Evolutionary conservation across 2,797 vertebrate genomes (phyloP), one percentile per base, ranked within the genome.

Genomic region (Jordanella pulchra): DNA sequence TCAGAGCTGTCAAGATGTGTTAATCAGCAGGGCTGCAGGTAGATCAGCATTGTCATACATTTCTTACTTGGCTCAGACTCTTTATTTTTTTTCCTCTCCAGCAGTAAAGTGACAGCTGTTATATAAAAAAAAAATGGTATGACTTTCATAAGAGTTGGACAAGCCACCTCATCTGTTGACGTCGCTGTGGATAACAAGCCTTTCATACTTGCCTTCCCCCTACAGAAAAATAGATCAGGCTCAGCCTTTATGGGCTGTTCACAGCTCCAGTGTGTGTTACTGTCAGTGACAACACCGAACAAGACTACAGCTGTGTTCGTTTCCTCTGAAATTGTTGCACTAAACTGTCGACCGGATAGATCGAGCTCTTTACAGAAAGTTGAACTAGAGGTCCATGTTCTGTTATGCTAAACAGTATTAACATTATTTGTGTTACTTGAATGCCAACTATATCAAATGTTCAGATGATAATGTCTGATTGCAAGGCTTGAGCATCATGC

Each of bases 221-320:
- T 74, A 85, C 76, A 82, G 73, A 76, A 85, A 76, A 71, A 86
- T 68, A 76, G 84, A 88, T 89, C 82, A 86, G 71, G 65, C 53
- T 76, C 18, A 53, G 77, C 78, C 79, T 86, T 89, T 78, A 71
- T 65, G 81, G 89, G 84, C 81, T 87, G 84, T 87, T 90, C 78
- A 73, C 76, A 75, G 80, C 83, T 83, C 44, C 60, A 27, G 80
- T 53, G 1, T 74, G 66, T 82, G 79, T 87, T 80, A 79, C 82
- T 85, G 89, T 89, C 88, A 90, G 77, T 84, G 90, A 90, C 12
- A 47, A 78, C 80, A 86, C 73, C 44, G 80, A 88, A 88, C 88
- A 86, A 73, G 87, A 84, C 83, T 77, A 60, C 42, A 66, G 74
- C 79, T 60, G 51, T 71, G 74, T 90, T 85, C 81, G 28, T 74